A percentile compares a stretch with the other conserved stretches of the same genome.
Conservation (phyloP, 2,113 vertebrate genomes). For the Vulpes ferrilata region DNA sequence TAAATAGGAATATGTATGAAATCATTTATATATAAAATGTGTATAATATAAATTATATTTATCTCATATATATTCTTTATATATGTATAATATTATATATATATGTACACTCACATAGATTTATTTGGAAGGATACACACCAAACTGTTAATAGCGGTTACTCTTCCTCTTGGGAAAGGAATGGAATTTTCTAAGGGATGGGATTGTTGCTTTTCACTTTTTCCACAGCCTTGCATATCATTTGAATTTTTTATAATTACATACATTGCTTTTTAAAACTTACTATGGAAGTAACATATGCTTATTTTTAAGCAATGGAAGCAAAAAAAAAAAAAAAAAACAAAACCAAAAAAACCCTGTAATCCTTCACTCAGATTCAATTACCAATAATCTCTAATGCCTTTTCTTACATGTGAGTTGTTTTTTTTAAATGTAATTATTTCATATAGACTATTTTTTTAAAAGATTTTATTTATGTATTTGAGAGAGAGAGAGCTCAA, state of each 20-base stretch:
- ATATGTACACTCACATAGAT: not conserved
- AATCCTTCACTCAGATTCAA: not conserved
- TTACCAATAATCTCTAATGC: slow-evolving; percentile 27
- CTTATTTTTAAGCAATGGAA: slow-evolving; percentile 59
- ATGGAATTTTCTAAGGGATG: not conserved
- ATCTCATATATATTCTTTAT: not conserved
- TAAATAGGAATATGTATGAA: not conserved
- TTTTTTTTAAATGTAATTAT: not conserved
- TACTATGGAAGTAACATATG: not conserved
- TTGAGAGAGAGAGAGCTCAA: too few relatives aligned
- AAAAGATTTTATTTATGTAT: too few relatives aligned
- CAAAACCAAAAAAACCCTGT: not conserved
- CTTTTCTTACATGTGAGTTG: not conserved
- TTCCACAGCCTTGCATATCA: not conserved
- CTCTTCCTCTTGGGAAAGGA: not conserved
- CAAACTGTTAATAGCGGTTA: not conserved
- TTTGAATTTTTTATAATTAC: slow-evolving; percentile 19
- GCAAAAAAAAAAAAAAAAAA: not conserved
- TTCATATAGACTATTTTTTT: not conserved
- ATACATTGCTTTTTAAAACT: slow-evolving; percentile 26
- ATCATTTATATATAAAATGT: not conserved
- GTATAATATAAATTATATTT: not conserved
- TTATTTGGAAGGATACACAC: not conserved
- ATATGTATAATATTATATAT: not conserved
- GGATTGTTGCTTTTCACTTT: not conserved